Evolutionary conservation across 2,113 vertebrate genomes (phyloP).

Genomic region (Nothoprocta pentlandii): DNA sequence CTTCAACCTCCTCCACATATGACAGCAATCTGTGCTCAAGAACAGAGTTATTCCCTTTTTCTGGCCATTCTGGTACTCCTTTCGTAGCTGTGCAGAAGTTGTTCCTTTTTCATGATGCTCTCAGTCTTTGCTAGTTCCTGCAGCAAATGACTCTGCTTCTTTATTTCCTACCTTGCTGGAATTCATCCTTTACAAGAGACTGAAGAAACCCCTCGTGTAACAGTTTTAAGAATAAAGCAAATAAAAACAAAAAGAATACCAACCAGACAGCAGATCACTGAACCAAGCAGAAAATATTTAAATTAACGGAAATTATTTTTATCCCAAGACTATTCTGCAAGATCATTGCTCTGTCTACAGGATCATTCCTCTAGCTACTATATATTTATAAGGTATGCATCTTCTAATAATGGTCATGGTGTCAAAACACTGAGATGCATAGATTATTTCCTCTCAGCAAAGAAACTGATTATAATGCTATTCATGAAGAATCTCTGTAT

Average conservation of each 20-base stretch:
- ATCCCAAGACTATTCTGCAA: background rate
- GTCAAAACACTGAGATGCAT: background rate
- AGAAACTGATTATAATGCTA: background rate
- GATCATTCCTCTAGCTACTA: background rate
- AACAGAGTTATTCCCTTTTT: background rate
- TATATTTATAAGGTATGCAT: background rate
- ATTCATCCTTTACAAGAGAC: background rate
- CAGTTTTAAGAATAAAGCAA: background rate
- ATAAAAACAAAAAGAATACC: background rate
- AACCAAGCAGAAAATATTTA: background rate
- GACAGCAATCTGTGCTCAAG: background rate
- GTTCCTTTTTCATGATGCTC: background rate
- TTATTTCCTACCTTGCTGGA: background rate
- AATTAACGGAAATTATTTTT: background rate
- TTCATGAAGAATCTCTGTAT: background rate
- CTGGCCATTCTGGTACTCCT: background rate
- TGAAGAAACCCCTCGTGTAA: background rate
- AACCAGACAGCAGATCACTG: background rate
- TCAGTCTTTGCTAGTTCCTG: background rate
- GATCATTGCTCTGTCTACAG: background rate
- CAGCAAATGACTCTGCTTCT: background rate
- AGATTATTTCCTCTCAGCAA: background rate
- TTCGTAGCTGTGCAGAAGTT: background rate
- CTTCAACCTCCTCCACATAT: background rate
- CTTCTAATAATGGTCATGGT: background rate